Evolutionary conservation across 2,797 vertebrate species (phyloP), one percentile per base, ranked within the genome.

Genomic region (Darevskia mixta): DNA sequence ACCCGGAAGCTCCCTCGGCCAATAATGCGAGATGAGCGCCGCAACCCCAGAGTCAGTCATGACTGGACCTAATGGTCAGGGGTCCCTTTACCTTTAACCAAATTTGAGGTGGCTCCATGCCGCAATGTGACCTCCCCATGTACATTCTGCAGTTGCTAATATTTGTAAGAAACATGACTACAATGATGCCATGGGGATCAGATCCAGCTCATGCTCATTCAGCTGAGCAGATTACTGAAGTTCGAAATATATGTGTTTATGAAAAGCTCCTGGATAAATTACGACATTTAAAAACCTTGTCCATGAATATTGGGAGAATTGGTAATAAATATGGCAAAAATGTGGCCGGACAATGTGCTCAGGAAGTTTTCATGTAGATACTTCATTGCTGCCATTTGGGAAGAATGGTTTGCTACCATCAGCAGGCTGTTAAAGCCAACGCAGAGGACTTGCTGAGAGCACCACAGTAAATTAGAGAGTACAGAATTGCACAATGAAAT

Each of bases 401-500:
- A 38, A 86, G 78, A 67, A 27, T 29, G 17, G 25, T 1, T 38
- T 17, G 45, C 5, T 11, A 72, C 9, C 25, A 38, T 41, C 27
- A 5, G 0, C 41, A 23, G 0, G 0, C 82, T 82, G 10, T 11
- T 90, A n/a, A 90, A 83, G 29, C 10, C 73, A 15, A 90, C 69
- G 3, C n/a, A 4, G 58, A 80, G 67, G 29, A n/a, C 11, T 2
- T 82, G 8, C 5, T 23, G 66, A 90, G 55, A 58, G 77, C 41
- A 32, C 82, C 35, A 29, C 18, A 79, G 67, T 58, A 79, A 87
- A 82, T 89, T 79, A 85, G 8, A 82, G 10, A 35, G 41, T 38
- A 23, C 13, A 79, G 29, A 90, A 17, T 0, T 11, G 13, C 43
- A 45, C 32, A 75, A 17, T 45, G 79, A 89, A 87, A 89, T 82